Conservation (phyloP, 1,140 invertebrate species). For the Aphelinus atriplicis region DNA sequence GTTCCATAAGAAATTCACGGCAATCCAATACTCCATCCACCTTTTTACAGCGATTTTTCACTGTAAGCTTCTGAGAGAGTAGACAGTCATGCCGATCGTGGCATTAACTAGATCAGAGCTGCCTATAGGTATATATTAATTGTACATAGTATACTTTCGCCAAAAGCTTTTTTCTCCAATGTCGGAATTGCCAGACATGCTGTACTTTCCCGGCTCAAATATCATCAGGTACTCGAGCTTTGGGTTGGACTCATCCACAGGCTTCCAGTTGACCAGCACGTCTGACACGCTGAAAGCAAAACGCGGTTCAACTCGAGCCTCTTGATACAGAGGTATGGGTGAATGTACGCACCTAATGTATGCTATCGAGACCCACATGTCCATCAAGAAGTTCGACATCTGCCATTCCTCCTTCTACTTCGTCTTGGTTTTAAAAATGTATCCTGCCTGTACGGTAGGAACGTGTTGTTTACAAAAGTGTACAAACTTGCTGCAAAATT, state of each 20-base stretch:
- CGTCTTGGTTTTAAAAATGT: background rate
- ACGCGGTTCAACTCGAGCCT: background rate
- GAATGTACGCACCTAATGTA: background rate
- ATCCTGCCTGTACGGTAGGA: too few relatives aligned
- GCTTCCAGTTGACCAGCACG: background rate
- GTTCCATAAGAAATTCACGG: too few relatives aligned
- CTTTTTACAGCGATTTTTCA: too few relatives aligned
- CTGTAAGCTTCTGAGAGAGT: too few relatives aligned
- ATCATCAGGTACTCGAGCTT: constrained; percentile 1
- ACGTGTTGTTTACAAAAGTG: background rate
- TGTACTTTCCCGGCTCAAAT: background rate
- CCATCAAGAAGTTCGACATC: constrained; percentile 19
- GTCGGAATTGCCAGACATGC: background rate
- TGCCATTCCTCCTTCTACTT: background rate
- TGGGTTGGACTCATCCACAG: constrained; percentile 1
- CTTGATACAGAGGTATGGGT: too few relatives aligned
- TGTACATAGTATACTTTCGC: background rate
- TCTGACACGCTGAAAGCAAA: background rate
- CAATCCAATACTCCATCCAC: too few relatives aligned
- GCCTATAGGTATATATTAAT: background rate
- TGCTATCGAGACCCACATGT: background rate
- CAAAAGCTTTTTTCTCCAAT: constrained; percentile 1
- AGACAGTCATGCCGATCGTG: too few relatives aligned
- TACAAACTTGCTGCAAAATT: constrained; percentile 5
- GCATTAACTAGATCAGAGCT: too few relatives aligned